Percentiles rank a stretch among this genome's conserved stretches.
phyloP scores from a whole-genome alignment of 2,888 invertebrate species.

The Caenorhabditis wallacei region DNA sequence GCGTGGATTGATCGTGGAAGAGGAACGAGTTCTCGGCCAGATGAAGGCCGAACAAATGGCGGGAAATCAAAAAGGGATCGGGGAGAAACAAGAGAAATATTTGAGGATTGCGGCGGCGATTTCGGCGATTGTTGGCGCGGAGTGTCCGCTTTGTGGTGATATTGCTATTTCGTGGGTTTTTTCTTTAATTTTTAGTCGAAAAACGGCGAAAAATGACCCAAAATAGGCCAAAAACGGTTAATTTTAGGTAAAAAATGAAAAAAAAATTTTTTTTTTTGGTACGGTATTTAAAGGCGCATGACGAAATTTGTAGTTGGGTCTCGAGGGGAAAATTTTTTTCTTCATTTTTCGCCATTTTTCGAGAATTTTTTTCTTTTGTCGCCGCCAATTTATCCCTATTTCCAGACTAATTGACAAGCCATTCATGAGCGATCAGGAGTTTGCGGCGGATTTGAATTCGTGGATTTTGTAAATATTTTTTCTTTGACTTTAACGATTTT shows the following conservation, averaged over 20 bases:
- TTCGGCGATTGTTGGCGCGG: conserved; percentile 69
- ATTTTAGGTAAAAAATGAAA: too few species aligned
- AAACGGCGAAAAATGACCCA: too few species aligned
- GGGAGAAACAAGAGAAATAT: conserved; percentile 61
- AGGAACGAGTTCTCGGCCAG: conserved; percentile 53
- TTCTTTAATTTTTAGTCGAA: too few species aligned
- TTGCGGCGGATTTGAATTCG: conserved; percentile 69
- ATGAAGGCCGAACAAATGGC: conserved; percentile 60
- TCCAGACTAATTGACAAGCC: conserved; percentile 76
- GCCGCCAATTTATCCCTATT: not conserved
- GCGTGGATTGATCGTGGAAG: conserved; percentile 42
- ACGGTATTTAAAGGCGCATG: too few species aligned
- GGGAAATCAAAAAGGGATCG: conserved; percentile 42
- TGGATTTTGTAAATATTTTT: conserved; percentile 62
- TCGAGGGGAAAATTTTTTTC: not conserved
- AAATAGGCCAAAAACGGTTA: not conserved
- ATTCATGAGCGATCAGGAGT: conserved; percentile 75
- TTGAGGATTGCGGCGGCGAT: conserved; percentile 63
- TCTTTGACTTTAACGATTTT: not conserved
- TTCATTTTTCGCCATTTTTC: not conserved
- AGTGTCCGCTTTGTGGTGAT: conserved; percentile 79
- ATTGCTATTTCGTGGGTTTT: conserved; percentile 74
- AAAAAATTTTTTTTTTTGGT: too few species aligned
- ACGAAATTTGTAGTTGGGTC: not conserved
- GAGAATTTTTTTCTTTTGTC: not conserved